Conservation (phyloP, 1,140 invertebrate genomes). For the Apis cerana region DNA sequence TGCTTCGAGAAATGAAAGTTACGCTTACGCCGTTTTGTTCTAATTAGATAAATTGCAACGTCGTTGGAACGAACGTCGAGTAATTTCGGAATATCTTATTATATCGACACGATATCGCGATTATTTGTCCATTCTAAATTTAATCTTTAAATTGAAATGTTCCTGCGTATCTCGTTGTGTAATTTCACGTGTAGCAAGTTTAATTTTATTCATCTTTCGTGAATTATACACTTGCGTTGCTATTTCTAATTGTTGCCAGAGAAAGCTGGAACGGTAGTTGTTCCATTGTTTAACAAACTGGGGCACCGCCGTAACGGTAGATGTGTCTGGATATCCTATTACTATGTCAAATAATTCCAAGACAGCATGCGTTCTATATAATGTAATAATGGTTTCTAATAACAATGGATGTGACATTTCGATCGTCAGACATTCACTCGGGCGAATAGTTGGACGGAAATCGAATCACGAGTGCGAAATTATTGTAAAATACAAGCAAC, state of each 20-base stretch:
- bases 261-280: background rate
- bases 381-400: slow-evolving; percentile 22
- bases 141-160: no score
- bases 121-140: background rate
- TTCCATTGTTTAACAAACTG: slow-evolving; percentile 25
- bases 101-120: background rate
- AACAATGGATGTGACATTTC: slow-evolving; percentile 10
- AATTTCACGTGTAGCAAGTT: background rate
- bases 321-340: slow-evolving; percentile 14
- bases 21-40: background rate
- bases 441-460: background rate
- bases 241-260: slow-evolving; percentile 17
- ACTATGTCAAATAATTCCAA: slow-evolving; percentile 30
- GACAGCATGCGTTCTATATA: background rate
- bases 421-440: background rate
- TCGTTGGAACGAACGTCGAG: background rate
- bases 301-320: slow-evolving; percentile 11
- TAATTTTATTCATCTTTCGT: background rate
- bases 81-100: background rate
- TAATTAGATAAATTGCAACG: background rate
- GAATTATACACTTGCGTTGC: background rate
- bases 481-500: background rate
- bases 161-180: background rate
- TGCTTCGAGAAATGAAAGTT: background rate
- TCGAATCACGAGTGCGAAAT: background rate